These are phyloP conservation scores for Rallus crepitans DNA, from an alignment of 2,797 vertebrate genomes.

Conservation along the genomic window DNA sequence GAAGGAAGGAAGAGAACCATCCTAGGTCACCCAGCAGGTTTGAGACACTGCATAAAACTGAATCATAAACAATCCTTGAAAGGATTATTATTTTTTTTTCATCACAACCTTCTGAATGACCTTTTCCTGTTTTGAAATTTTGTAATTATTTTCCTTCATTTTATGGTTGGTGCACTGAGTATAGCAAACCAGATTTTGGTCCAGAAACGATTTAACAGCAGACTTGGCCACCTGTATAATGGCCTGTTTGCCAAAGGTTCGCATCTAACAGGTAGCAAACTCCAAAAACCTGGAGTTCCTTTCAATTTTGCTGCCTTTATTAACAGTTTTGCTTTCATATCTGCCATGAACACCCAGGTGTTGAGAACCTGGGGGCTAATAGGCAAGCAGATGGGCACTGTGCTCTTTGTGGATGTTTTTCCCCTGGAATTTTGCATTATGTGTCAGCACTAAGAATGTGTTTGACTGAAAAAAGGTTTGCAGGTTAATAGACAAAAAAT, in stretches of 20 bases:
- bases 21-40: background rate
- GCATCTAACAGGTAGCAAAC: background rate
- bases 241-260: background rate
- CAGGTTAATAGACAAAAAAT: background rate
- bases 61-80: background rate
- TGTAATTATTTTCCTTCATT: background rate
- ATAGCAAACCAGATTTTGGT: background rate
- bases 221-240: background rate
- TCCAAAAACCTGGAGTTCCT: background rate
- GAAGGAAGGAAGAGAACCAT: background rate
- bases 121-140: background rate
- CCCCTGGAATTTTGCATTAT: background rate
- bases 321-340: background rate
- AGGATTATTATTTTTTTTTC: background rate
- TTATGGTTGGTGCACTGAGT: background rate
- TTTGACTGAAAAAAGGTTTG: background rate
- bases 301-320: background rate
- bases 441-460: background rate
- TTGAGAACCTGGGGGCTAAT: background rate
- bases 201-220: background rate
- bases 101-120: background rate
- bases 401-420: background rate
- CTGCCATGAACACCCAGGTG: background rate
- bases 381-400: background rate
- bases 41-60: background rate